Conservation (phyloP, 2,113 vertebrate genomes). For the Dunckerocampus dactyliophorus region DNA sequence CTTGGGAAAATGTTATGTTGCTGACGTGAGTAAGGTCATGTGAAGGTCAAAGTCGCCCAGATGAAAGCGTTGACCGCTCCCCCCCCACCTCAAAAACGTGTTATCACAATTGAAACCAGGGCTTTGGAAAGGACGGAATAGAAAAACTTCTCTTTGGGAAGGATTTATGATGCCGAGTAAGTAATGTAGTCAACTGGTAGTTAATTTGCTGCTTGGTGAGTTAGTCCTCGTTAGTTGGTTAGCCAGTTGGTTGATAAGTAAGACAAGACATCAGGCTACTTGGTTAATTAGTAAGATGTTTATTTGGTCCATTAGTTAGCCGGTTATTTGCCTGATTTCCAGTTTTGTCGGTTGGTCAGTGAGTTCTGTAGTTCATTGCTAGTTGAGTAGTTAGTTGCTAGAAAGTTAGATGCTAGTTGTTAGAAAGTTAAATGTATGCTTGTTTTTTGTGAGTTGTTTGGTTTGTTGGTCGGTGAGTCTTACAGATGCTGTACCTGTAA, state of each 20-base stretch:
- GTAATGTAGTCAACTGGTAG: no score
- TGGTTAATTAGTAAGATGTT: no score
- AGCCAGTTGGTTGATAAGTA: no score
- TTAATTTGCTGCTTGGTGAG: no score
- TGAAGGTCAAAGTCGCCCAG: conserved; percentile 40
- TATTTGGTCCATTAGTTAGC: no score
- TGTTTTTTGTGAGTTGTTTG: background rate
- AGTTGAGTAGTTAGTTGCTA: background rate
- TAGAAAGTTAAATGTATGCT: background rate
- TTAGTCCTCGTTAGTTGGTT: no score
- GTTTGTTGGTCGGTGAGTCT: background rate
- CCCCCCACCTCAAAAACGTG: conserved; percentile 14
- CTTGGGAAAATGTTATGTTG: background rate
- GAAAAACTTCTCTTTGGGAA: conserved; percentile 34
- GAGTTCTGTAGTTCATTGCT: no score
- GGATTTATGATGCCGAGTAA: conserved; percentile 53
- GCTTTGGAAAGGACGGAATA: conserved; percentile 41
- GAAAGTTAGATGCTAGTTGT: background rate
- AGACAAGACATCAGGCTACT: no score
- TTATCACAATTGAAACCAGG: conserved; percentile 54
- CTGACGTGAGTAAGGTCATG: conserved; percentile 17
- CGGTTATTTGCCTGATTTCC: no score
- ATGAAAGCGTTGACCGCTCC: conserved; percentile 42
- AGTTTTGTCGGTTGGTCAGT: no score
- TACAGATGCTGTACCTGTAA: no score